phyloP scores from a whole-genome alignment of 2,797 vertebrate species.

The Enteromius radiatus region DNA sequence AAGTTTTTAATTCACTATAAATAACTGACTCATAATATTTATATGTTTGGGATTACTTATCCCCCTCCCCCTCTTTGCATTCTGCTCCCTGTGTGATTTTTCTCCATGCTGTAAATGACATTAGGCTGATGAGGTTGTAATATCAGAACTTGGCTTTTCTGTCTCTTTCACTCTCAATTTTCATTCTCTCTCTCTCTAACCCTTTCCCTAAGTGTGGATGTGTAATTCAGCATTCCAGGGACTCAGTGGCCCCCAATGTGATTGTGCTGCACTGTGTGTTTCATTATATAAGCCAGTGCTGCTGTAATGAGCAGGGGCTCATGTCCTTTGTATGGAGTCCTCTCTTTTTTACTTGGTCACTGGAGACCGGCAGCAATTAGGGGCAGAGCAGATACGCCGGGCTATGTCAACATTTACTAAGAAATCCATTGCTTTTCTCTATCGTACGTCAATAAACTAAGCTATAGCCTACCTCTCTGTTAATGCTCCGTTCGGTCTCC shows the following conservation, averaged over 20 bases:
- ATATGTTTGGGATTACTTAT: neutral
- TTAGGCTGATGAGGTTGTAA: constrained; percentile 60
- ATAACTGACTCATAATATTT: neutral
- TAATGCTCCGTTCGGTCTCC: constrained; percentile 12
- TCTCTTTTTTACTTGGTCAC: constrained; percentile 28
- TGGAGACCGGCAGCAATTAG: constrained; percentile 46
- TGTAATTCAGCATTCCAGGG: constrained; percentile 67
- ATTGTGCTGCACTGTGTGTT: constrained; percentile 43
- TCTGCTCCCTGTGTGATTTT: neutral
- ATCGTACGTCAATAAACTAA: neutral
- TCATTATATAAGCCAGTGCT: constrained; percentile 41
- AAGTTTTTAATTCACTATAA: neutral
- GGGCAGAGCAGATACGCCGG: constrained; percentile 8
- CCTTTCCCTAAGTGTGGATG: constrained; percentile 53
- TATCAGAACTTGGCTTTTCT: constrained; percentile 53
- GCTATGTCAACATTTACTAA: constrained; percentile 38
- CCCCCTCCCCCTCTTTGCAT: constrained; percentile 19
- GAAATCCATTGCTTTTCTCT: constrained; percentile 9
- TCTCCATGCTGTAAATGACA: constrained; percentile 36
- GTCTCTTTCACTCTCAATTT: neutral
- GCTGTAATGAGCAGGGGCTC: constrained; percentile 35
- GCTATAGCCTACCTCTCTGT: neutral
- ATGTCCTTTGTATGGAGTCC: constrained; percentile 41
- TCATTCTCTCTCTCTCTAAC: neutral
- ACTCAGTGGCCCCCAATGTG: constrained; percentile 59